These are phyloP conservation scores for Chymomyza procnemis DNA, from an alignment of 2,888 invertebrate genomes.

Conservation along the genomic window DNA sequence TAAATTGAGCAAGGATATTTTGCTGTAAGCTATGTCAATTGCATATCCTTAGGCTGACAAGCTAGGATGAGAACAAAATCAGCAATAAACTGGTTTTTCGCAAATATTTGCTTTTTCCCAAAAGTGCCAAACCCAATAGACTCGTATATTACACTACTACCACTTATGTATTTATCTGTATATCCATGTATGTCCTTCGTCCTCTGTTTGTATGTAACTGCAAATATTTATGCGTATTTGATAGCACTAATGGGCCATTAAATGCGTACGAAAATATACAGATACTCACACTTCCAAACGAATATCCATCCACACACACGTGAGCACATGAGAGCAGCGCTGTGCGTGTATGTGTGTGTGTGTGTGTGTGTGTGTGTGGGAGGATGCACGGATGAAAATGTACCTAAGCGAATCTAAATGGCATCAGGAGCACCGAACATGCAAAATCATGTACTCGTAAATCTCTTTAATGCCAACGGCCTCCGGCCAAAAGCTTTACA, in stretches of 20 bases:
- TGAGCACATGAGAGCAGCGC: neutral
- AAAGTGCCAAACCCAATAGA: neutral
- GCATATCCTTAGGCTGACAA: neutral
- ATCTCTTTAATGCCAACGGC: slow-evolving; percentile 74
- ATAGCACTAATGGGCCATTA: slow-evolving; percentile 75
- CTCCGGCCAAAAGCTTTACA: slow-evolving; percentile 51
- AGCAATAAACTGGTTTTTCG: slow-evolving; percentile 39
- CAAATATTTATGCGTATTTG: slow-evolving; percentile 76
- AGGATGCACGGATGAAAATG: slow-evolving; percentile 66
- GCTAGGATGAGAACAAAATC: slow-evolving; percentile 1
- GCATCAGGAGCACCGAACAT: slow-evolving; percentile 73
- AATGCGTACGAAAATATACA: slow-evolving; percentile 70
- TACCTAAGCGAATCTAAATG: slow-evolving; percentile 73
- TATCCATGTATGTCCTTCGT: slow-evolving; percentile 13
- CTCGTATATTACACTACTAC: neutral
- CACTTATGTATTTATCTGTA: slow-evolving; percentile 3
- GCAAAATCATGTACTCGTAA: slow-evolving; percentile 77
- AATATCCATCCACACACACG: slow-evolving; percentile 25
- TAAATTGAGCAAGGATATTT: neutral
- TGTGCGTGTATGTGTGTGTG: slow-evolving; percentile 26
- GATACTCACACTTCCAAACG: slow-evolving; percentile 32
- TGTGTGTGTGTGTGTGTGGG: slow-evolving; percentile 18
- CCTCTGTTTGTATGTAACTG: slow-evolving; percentile 56
- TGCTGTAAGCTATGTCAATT: neutral
- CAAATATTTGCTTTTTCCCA: slow-evolving; percentile 37